phyloP scores from a whole-genome alignment of 2,888 invertebrate species.

The Sthenelais limicola region DNA sequence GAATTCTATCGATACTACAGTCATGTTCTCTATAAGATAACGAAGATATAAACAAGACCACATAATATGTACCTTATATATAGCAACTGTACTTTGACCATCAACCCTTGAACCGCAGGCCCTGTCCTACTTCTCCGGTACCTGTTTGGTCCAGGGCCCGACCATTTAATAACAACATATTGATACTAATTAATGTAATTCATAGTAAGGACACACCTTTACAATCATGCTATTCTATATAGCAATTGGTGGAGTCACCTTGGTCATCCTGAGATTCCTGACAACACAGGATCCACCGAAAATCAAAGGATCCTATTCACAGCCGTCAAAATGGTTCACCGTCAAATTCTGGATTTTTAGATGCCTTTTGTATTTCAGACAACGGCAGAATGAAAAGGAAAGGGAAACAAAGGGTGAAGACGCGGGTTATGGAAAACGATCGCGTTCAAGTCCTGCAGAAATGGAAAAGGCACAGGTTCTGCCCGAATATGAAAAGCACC shows the following conservation, averaged over 20 bases:
- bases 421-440: slow-evolving; percentile 72
- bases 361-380: slow-evolving; percentile 75
- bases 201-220: too few species aligned
- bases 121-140: too few species aligned
- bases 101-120: too few species aligned
- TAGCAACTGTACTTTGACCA: too few species aligned
- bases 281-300: slow-evolving; percentile 5
- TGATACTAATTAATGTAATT: too few species aligned
- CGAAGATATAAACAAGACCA: too few species aligned
- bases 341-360: slow-evolving; percentile 78
- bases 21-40: too few species aligned
- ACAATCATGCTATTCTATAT: neutral
- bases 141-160: too few species aligned
- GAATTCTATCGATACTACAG: too few species aligned
- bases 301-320: slow-evolving; percentile 77
- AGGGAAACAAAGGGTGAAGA: slow-evolving; percentile 71
- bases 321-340: slow-evolving; percentile 79
- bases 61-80: too few species aligned
- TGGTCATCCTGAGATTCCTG: slow-evolving; percentile 4
- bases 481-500: slow-evolving; percentile 76
- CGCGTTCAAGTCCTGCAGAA: slow-evolving; percentile 74
- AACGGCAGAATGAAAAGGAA: slow-evolving; percentile 59
- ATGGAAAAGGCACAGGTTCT: slow-evolving; percentile 78
- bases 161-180: too few species aligned
- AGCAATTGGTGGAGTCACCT: neutral